Evolutionary conservation across 2,113 vertebrate species (phyloP), one percentile per base, ranked within the genome.

Genomic region (Trematocara zebra): DNA sequence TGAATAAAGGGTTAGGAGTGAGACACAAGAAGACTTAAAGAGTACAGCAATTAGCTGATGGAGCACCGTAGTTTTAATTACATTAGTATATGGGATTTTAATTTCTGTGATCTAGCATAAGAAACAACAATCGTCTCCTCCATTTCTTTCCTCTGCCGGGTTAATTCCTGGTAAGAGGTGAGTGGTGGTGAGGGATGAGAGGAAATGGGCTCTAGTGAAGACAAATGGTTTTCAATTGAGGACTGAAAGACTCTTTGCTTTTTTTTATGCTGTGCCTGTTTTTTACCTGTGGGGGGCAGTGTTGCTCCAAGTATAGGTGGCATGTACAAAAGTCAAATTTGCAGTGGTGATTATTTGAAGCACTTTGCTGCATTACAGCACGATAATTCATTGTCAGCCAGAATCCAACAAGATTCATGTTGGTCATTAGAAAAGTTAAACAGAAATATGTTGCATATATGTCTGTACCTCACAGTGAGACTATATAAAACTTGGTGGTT

Each of bases 211-310:
- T 12, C 2, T 28, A 37, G 44, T 49, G 42, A 83, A 69, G 88
- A 90, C 74, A 83, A 82, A 87, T 84, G 47, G 56, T 69, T 86
- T 42, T 51, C 44, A 80, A n/a, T 11, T 8, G 64, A 67, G 59
- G 20, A 79, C 31, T 69, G 51, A 61, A n/a, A 8, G 53, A 76
- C 12, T 7, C 42, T 56, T 31, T 28, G 10, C 40, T 54, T 78
- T 56, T 56, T 56, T 64, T 49, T 14, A 20, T 61, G 82, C 78
- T 52, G 9, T 87, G 10, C 40, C 56, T 53, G 4, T 54, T 37
- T 26, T 89, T n/a, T 35, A 78, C 90, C 96, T 93, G 56, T 69
- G 91, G 96, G 90, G 91, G 96, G 96, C 95, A 96, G 93, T 96
- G 90, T 95, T 95, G 95, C 88, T 94, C 89, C 15, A 96, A 54